phyloP scores from a whole-genome alignment of 2,113 vertebrate species.

The Picathartes gymnocephalus region DNA sequence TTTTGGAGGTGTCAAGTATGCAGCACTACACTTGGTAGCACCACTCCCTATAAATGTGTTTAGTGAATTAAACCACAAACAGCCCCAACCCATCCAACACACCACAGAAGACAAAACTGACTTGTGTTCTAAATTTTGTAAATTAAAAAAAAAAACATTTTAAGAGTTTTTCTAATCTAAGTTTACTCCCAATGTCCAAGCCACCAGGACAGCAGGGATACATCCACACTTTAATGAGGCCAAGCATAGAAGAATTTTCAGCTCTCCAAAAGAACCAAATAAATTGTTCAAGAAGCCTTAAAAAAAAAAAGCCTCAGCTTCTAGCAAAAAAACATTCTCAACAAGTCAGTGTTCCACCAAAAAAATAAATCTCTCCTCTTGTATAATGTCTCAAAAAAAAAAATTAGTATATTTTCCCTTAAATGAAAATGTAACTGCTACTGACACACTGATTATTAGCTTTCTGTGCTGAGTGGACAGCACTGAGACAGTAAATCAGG shows the following conservation, averaged over 20 bases:
- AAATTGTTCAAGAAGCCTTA: background rate
- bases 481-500: slow-evolving; percentile 66
- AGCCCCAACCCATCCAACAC: slow-evolving; percentile 39
- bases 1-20: slow-evolving; percentile 46
- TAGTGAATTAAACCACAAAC: slow-evolving; percentile 39
- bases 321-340: background rate
- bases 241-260: background rate
- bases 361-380: background rate
- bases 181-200: background rate
- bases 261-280: background rate
- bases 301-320: background rate
- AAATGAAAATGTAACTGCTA: slow-evolving; percentile 70
- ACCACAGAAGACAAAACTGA: background rate
- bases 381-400: background rate
- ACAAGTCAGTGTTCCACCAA: slow-evolving; percentile 36
- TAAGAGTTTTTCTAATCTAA: background rate
- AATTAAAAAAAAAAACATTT: background rate
- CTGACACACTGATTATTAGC: slow-evolving; percentile 69
- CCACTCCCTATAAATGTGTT: slow-evolving; percentile 33
- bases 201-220: background rate
- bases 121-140: background rate
- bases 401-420: slow-evolving; percentile 52
- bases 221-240: background rate
- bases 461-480: slow-evolving; percentile 58
- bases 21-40: slow-evolving; percentile 21